Base-by-base conservation (phyloP, 2,113 vertebrate species). In the Tragulus kanchil region DNA sequence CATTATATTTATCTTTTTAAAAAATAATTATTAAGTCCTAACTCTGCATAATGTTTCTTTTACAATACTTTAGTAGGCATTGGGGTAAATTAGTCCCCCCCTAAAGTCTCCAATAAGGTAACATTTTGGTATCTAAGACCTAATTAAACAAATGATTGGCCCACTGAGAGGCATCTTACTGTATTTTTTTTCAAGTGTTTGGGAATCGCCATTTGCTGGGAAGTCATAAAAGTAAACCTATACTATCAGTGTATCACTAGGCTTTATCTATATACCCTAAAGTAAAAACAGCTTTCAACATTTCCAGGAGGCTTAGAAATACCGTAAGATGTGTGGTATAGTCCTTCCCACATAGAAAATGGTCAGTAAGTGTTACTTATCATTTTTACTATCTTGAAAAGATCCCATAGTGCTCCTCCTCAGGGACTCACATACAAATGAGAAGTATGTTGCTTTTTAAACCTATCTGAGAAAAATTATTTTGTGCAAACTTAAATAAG, bases 401-500 rank as follows among this genome's bases (percentile, higher is more conserved):
- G 19, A 73, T 28, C 65, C 16, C 62, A 89, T 6, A 21, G 11
- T 26, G 81, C 61, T 85, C 28, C 13, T 59, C 25, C 45, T 58
- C 28, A 19, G 69, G 31, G 16, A 92, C 42, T 25, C 31, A 73
- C 10, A 75, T 8, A 52, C 8, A 84, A 65, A 71, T 86, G 42
- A 92, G 14, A 89, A 19, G 23, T 11, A 88, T 1, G 11, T n/a
- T 88, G 67, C 54, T 58, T 90, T 73, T 14, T 73, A 91, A 95
- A 67, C 28, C 50, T 54, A 61, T 5, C n/a, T 1, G 6, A 71
- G 50, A 12, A 87, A 94, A 31, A 83, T n/a, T 28, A 90, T 81
- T 0, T 95, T 31, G 97, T 97, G 95, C 56, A 95, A 92, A 96
- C 54, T 36, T 93, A 78, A 92, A 69, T 50, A 85, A 87, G 23